Conservation (phyloP, 2,113 vertebrate species). For the Vidua chalybeata region DNA sequence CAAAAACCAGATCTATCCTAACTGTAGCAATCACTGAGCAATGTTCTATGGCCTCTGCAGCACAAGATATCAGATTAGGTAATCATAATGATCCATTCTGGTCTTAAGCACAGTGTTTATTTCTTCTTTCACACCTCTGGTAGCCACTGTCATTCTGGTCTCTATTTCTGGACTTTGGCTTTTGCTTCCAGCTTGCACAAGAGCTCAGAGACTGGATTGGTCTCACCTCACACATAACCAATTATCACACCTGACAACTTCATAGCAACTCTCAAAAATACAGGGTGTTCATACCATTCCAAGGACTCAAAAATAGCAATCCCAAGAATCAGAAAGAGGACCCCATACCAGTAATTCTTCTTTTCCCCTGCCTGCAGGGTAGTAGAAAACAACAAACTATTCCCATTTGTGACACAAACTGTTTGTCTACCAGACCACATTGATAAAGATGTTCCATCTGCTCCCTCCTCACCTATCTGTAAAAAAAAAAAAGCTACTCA, state of each 20-base stretch:
- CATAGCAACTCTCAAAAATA: not conserved
- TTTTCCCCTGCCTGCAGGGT: not conserved
- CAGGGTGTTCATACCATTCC: not conserved
- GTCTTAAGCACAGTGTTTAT: slow-evolving; percentile 32
- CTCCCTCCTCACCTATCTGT: not conserved
- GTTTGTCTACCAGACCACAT: not conserved
- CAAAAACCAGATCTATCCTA: not conserved
- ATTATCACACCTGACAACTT: not conserved
- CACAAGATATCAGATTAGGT: not conserved
- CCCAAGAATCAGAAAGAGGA: not conserved
- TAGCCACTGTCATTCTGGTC: not conserved
- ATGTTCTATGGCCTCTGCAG: not conserved
- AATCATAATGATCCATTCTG: not conserved
- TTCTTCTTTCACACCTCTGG: not conserved
- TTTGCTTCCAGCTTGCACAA: not conserved
- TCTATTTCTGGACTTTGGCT: not conserved
- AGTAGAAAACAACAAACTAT: not conserved
- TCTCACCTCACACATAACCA: not conserved
- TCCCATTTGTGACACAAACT: not conserved
- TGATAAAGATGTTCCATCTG: not conserved
- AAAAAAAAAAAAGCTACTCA: not conserved
- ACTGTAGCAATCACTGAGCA: not conserved
- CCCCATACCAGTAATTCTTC: not conserved
- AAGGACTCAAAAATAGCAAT: not conserved
- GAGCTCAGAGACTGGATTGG: not conserved